Evolutionary conservation across 2,888 invertebrate genomes (phyloP).

Genomic region (Lithosia quadra): DNA sequence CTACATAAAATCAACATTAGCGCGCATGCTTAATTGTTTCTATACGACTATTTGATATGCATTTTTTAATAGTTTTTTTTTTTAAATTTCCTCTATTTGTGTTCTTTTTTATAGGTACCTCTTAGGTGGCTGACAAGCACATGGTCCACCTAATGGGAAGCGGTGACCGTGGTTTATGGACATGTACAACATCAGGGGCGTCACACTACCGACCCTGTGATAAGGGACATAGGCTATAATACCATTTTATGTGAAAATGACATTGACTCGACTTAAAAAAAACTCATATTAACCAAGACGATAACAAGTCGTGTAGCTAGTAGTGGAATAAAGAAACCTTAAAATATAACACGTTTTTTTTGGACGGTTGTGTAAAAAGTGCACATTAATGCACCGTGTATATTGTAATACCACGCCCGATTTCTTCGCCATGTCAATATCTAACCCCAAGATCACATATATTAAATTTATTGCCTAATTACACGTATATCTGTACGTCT

Average conservation of each 20-base stretch:
- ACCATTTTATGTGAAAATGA: no score
- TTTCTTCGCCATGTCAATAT: conserved; percentile 1
- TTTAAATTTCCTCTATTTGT: neutral
- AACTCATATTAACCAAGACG: no score
- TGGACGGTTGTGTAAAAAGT: neutral
- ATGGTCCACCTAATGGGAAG: no score
- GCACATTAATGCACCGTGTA: neutral
- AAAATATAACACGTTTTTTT: neutral
- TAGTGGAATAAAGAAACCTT: neutral
- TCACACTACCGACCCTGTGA: no score
- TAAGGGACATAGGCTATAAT: no score
- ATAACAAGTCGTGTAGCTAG: no score
- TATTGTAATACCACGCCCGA: neutral
- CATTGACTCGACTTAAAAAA: no score
- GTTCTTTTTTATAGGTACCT: no score
- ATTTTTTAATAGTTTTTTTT: conserved; percentile 3
- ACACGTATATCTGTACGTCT: conserved; percentile 62
- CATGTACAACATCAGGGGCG: no score
- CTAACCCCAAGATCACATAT: conserved; percentile 40
- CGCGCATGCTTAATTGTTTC: conserved; percentile 37
- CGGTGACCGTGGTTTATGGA: no score
- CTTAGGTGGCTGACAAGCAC: no score
- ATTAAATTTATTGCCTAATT: conserved; percentile 77
- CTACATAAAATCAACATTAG: conserved; percentile 49
- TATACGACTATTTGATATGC: neutral